Evolutionary conservation across 2,113 vertebrate genomes (phyloP).

Genomic region (Cebus imitator): DNA sequence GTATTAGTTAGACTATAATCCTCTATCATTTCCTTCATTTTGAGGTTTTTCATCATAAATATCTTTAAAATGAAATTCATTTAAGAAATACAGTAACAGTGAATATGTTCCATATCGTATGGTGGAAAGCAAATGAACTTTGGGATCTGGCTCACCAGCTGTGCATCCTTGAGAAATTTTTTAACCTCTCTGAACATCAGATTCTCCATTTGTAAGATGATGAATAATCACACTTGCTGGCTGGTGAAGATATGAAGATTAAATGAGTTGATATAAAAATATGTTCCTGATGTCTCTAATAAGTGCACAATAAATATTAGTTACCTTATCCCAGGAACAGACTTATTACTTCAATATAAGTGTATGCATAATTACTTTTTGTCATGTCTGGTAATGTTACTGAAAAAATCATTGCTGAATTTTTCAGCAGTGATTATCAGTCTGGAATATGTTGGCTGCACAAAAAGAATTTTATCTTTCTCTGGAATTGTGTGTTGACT

Average conservation of each 20-base stretch:
- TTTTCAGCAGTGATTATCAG: no score
- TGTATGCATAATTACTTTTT: neutral
- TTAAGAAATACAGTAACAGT: neutral
- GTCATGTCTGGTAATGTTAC: neutral
- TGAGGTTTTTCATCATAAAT: neutral
- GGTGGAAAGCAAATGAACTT: neutral
- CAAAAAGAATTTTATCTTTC: neutral
- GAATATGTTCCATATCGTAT: neutral
- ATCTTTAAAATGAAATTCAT: neutral
- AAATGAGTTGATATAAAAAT: neutral
- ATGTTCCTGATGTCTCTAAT: neutral
- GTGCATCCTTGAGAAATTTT: neutral
- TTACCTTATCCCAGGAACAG: neutral
- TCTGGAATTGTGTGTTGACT: neutral
- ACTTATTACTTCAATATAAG: neutral
- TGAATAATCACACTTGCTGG: neutral
- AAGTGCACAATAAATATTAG: neutral
- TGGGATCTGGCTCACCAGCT: neutral
- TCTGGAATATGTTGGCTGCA: neutral
- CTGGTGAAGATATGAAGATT: neutral
- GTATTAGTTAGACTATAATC: neutral
- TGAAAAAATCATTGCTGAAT: neutral
- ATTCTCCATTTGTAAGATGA: neutral
- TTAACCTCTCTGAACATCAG: neutral
- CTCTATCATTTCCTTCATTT: neutral